These are phyloP conservation scores for Pseudococcus viburni DNA, from an alignment of 2,888 invertebrate genomes.

Conservation along the genomic window DNA sequence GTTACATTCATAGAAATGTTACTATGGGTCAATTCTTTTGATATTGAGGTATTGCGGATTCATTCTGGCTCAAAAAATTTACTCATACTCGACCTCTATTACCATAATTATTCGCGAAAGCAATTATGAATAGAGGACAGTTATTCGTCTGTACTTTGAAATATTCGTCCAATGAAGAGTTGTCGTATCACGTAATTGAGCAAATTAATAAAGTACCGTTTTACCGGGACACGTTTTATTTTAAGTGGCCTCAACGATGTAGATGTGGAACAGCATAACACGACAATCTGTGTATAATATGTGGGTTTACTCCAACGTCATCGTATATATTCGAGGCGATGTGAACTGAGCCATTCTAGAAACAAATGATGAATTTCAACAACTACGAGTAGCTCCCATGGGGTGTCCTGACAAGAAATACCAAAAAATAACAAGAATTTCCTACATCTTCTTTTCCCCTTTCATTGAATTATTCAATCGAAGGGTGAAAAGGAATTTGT, in stretches of 20 bases:
- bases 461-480: too few species aligned
- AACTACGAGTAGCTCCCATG: too few species aligned
- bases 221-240: slow-evolving; percentile 33
- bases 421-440: too few species aligned
- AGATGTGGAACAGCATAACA: not conserved
- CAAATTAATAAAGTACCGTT: slow-evolving; percentile 44
- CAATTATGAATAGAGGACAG: slow-evolving; percentile 36
- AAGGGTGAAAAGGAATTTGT: too few species aligned
- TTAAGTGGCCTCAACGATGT: slow-evolving; percentile 22
- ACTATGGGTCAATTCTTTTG: not conserved
- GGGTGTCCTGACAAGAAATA: too few species aligned
- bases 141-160: slow-evolving; percentile 7
- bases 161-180: slow-evolving; percentile 22
- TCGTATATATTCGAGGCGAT: not conserved
- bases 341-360: not conserved
- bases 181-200: slow-evolving; percentile 13
- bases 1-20: not conserved
- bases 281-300: not conserved
- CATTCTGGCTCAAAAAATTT: not conserved
- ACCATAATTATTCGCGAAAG: slow-evolving; percentile 5
- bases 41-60: too few species aligned
- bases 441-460: too few species aligned
- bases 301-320: too few species aligned
- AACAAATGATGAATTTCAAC: slow-evolving; percentile 7
- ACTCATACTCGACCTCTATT: not conserved